A percentile compares a stretch with the other conserved stretches of the same genome.
Conservation (phyloP, 1,140 invertebrate genomes). For the Rhagoletis pomonella region DNA sequence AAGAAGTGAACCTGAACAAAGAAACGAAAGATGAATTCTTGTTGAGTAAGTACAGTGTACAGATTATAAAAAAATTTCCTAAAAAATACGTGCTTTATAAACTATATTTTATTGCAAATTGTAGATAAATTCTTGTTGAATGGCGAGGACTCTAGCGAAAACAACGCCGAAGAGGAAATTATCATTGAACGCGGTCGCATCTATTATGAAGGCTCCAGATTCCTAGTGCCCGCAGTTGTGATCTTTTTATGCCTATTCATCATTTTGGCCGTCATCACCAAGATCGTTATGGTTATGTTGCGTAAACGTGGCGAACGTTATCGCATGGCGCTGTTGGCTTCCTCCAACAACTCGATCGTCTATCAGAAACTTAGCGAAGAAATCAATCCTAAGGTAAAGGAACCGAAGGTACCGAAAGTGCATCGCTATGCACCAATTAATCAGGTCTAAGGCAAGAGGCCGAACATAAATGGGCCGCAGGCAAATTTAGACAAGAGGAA, state of each 20-base stretch:
- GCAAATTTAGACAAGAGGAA: background rate
- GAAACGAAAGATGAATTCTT: conserved; percentile 71
- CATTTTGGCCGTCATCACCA: conserved; percentile 75
- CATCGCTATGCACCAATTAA: conserved; percentile 76
- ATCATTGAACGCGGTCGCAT: conserved; percentile 73
- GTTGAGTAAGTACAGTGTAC: conserved; percentile 61
- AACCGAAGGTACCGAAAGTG: conserved; percentile 77
- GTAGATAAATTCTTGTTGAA: conserved; percentile 64
- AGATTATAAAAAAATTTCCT: no score
- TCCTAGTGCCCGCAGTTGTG: conserved; percentile 75
- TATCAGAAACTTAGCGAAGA: conserved; percentile 79
- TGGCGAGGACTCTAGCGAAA: conserved; percentile 64
- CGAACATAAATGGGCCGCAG: background rate
- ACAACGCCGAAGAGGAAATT: conserved; percentile 69
- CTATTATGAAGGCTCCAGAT: conserved; percentile 74
- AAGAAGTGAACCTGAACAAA: conserved; percentile 72
- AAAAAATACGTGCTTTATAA: no score
- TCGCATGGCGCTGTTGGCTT: conserved; percentile 75
- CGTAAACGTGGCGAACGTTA: conserved; percentile 76
- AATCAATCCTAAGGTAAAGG: conserved; percentile 72
- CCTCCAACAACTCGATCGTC: conserved; percentile 74
- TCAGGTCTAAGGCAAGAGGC: conserved; percentile 67
- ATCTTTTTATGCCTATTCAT: conserved; percentile 74
- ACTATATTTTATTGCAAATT: background rate
- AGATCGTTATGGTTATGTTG: conserved; percentile 75